Percentiles rank a stretch among this genome's conserved stretches.
These are phyloP conservation scores for Muscicapa striata DNA, from an alignment of 2,797 vertebrate genomes.

Conservation along the genomic window DNA sequence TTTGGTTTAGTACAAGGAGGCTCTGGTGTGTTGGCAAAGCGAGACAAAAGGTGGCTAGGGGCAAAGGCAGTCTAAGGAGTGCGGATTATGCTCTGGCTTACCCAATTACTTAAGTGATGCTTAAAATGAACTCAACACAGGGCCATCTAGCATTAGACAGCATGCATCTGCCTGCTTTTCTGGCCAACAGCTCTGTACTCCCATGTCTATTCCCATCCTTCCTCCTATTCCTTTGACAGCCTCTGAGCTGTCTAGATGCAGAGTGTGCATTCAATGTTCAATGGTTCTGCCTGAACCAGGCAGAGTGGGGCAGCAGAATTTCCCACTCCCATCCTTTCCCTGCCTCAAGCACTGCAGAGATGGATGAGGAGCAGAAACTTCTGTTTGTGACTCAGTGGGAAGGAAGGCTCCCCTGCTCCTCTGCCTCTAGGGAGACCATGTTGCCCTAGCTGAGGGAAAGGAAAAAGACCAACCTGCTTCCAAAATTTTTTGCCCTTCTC, in stretches of 20 bases:
- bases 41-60: neutral
- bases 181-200: neutral
- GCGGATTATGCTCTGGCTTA: neutral
- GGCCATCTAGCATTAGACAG: neutral
- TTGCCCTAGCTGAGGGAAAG: neutral
- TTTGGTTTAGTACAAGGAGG: neutral
- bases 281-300: neutral
- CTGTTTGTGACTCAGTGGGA: neutral
- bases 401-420: neutral
- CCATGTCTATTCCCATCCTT: neutral
- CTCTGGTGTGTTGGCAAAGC: neutral
- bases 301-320: neutral
- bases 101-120: neutral
- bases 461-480: neutral
- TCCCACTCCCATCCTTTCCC: neutral
- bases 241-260: neutral
- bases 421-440: neutral
- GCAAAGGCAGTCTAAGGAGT: neutral
- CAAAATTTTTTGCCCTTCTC: neutral
- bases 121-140: neutral
- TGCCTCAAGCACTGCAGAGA: neutral
- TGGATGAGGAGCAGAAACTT: neutral
- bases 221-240: neutral
- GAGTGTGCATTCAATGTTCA: neutral
- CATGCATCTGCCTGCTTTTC: neutral